Evolutionary conservation across 2,888 invertebrate species (phyloP), one percentile per base, ranked within the genome.

Genomic region (Melipona bicolor): DNA sequence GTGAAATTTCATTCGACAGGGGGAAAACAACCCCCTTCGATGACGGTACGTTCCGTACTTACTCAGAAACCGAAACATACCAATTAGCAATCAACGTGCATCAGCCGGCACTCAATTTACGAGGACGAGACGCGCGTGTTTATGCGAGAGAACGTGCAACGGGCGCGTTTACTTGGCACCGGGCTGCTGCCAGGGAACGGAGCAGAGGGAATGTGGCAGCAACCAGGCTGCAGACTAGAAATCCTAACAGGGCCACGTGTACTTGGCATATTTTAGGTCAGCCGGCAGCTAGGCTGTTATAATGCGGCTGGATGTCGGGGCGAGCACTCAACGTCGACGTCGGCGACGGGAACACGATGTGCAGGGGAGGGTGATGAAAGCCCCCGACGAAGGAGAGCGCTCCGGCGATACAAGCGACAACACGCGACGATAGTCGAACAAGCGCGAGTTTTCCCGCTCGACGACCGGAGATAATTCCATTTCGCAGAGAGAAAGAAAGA

Each of bases 221-320:
- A 43, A 43, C 43, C 54, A 11, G 49, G 75, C 32, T 69, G 64
- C 52, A 49, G 43, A 27, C 65, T 73, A 27, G 67, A n/a, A 74
- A 77, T 70, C 82, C 81, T 85, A 84, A 89, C 87, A 87, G 89
- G 80, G 87, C 79, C 87, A 68, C 79, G 75, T 88, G 90, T 85
- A 89, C 90, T 89, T 87, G 89, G 88, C 84, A 87, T 87, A 89
- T 91, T 91, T 91, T 89, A 90, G 90, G 91, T 90, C 91, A 91
- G 86, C 87, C 84, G 80, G 83, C 86, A 84, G 88, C 87, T 88
- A 79, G 86, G 81, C 83, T 74, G 79, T 82, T 86, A 84, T 88
- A 89, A 88, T 81, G 83, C 79, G 81, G 68, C 82, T 70, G 82
- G 78, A 74, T 79, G 79, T 67, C 75, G 77, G 2, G 27, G 27